Evolutionary conservation across 2,113 vertebrate genomes (phyloP), one percentile per base, ranked within the genome.

Genomic region (Plestiodon gilberti): DNA sequence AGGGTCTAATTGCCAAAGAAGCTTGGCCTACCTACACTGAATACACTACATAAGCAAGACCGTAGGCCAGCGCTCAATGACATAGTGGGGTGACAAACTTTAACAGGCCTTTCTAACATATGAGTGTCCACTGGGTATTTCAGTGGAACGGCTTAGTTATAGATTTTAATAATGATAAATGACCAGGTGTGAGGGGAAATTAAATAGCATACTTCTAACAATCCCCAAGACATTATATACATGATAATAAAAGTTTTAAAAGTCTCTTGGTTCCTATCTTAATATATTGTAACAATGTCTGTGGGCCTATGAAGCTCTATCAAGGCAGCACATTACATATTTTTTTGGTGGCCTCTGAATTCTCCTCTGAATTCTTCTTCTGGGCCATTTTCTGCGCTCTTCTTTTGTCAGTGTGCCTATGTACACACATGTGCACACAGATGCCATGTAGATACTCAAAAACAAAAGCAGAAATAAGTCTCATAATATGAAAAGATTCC

Each of bases 161-260:
- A 89, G 89, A 84, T 87, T 91, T 89, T 83, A 82, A 40, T 88
- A 93, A 83, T 88, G 90, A 87, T 88, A 94, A 95, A 94, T 91
- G 95, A 93, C 82, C 83, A 93, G 73, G 59, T 88, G 65, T 83
- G 81, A 33, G 89, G 91, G 90, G 87, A 93, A 93, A 94, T 88
- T 90, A 94, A 89, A 91, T 87, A 85, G 80, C 82, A 35, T 28
- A 9, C 6, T 5, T 78, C 84, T 81, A 91, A 92, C 83, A 93
- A 91, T 84, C 88, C 77, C 85, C 91, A 87, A 93, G 90, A 90
- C 89, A 80, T 57, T 87, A 92, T 91, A 93, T 88, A 90, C 89
- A 88, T 22, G 65, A 84, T 83, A 89, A 20, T 91, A 91, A 92
- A 92, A 84, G 22, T 90, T 96, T 93, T 94, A 90, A 78, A 87